Percentiles rank a stretch among this genome's conserved stretches.
Conservation (phyloP, 2,888 invertebrate species). For the Cephus spinipes region DNA sequence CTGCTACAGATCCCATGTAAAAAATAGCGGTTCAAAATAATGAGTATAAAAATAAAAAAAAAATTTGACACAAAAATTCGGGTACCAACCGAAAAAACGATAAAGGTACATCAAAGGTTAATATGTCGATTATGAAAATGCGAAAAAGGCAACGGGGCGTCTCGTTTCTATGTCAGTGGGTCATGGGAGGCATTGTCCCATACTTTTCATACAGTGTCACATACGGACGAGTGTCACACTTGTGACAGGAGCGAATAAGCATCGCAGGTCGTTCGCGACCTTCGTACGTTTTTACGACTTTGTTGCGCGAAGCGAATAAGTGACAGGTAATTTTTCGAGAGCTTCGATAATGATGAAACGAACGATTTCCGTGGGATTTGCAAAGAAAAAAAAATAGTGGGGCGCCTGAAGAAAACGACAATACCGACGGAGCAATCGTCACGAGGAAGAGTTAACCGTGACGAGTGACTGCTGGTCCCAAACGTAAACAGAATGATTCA, state of each 20-base stretch:
- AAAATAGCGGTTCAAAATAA: background rate
- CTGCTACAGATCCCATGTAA: background rate
- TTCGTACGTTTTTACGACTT: slow-evolving; percentile 30
- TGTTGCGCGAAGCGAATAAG: slow-evolving; percentile 9
- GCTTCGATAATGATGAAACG: background rate
- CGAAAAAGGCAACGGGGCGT: background rate
- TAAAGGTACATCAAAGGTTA: background rate
- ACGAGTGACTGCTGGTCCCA: background rate
- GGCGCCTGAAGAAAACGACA: background rate
- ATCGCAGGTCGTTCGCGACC: slow-evolving; percentile 13
- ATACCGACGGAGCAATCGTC: background rate
- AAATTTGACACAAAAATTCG: background rate
- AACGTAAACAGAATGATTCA: background rate
- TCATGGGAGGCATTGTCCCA: slow-evolving; percentile 51
- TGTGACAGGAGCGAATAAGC: background rate
- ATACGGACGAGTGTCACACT: background rate
- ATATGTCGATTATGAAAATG: background rate
- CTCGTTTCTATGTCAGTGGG: slow-evolving; percentile 54
- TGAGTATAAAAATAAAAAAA: background rate
- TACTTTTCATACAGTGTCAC: slow-evolving; percentile 37
- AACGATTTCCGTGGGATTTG: background rate
- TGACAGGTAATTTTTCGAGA: background rate
- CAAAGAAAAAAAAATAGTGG: background rate
- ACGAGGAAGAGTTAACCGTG: background rate
- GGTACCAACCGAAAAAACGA: background rate